Evolutionary conservation across 1,140 invertebrate species (phyloP).

Genomic region (Caenorhabditis briggsae): DNA sequence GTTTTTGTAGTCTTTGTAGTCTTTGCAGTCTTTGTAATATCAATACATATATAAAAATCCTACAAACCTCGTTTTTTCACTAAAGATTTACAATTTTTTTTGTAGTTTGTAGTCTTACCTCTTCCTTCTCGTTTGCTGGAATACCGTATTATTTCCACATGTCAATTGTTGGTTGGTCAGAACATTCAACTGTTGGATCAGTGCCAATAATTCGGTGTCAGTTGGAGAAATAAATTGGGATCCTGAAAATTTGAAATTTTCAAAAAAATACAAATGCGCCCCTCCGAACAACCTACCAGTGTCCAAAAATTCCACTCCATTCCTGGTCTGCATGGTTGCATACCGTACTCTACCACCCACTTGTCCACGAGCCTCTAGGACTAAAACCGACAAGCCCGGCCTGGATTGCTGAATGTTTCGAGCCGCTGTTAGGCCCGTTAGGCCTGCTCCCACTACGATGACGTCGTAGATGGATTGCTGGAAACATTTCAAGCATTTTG

Average conservation of each 20-base stretch:
- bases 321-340: constrained; percentile 38
- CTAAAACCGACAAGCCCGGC: constrained; percentile 53
- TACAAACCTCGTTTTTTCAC: too few species aligned
- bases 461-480: constrained; percentile 58
- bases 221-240: constrained; percentile 52
- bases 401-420: constrained; percentile 40
- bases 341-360: constrained; percentile 53
- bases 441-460: constrained; percentile 61
- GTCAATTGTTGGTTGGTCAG: constrained; percentile 41
- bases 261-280: neutral
- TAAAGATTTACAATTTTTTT: neutral
- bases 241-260: constrained; percentile 41
- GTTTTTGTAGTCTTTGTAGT: too few species aligned
- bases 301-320: constrained; percentile 34
- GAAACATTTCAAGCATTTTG: neutral
- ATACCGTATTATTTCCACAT: constrained; percentile 60
- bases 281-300: constrained; percentile 5
- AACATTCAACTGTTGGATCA: constrained; percentile 52
- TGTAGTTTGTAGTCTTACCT: neutral
- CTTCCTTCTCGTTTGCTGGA: constrained; percentile 52
- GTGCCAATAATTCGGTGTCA: constrained; percentile 32
- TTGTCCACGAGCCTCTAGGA: constrained; percentile 60
- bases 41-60: too few species aligned
- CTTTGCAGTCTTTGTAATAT: too few species aligned
- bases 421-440: constrained; percentile 59